Base-by-base conservation (phyloP, 2,797 vertebrate species). In the Dryobates pubescens region DNA sequence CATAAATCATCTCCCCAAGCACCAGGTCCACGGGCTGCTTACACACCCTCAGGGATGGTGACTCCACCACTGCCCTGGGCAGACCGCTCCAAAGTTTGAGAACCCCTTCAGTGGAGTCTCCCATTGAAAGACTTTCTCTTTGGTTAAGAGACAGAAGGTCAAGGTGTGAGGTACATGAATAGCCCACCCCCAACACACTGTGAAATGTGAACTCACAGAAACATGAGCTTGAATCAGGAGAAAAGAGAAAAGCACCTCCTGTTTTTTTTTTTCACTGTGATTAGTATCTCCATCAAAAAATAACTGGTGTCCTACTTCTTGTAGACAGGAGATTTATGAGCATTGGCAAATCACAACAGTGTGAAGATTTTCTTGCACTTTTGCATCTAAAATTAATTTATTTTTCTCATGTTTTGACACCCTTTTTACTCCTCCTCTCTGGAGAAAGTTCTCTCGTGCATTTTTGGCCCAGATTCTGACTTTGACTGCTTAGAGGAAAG, bases 181-280 rank as follows among this genome's bases (percentile, higher is more conserved):
- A 36, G 6, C 3, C 32, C 6, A 2, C 10, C 8, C 8, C 20
- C 12, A 47, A 24, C 4, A n/a, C 5, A 61, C 1, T 36, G n/a
- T 5, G 8, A 73, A 78, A 76, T 18, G 12, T 18, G 14, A 83
- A 63, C 0, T 1, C 14, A 15, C 0, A 30, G 41, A 89, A 56
- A 64, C 15, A 77, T 1, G 29, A 80, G 13, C 17, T 29, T 26
- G 74, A 82, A 79, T 45, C 54, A 71, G 23, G 18, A 18, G 13
- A 56, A 79, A 81, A n/a, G 7, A 77, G n/a, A 30, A 79, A 72
- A 86, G 26, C 5, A 3, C 41, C 41, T 6, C 23, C 45, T 4
- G 34, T 63, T 36, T 36, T 9, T 36, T 2, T 70, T 79, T 70
- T 77, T 8, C 36, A 62, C 43, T 36, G 3, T n/a, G 51, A 63